These are phyloP conservation scores for Procambarus clarkii DNA, from an alignment of 1,140 invertebrate genomes.

Conservation along the genomic window DNA sequence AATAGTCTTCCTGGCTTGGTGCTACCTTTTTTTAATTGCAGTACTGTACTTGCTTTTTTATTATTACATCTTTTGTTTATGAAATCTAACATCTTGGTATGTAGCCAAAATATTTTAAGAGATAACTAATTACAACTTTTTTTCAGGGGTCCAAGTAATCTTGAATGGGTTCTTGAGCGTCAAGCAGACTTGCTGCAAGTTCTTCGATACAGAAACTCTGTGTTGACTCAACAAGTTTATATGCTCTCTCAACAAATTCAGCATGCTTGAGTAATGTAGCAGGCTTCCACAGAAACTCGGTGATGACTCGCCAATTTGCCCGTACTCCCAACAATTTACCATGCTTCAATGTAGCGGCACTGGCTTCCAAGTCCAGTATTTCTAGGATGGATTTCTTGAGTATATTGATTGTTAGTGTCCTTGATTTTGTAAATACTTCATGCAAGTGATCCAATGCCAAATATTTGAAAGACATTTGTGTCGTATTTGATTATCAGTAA, in stretches of 20 bases:
- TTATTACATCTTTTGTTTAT: no score
- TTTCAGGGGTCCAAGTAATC: slow-evolving; percentile 52
- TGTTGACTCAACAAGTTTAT: slow-evolving; percentile 53
- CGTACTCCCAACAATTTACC: background rate
- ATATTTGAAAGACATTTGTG: no score
- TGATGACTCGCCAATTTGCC: background rate
- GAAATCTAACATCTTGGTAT: no score
- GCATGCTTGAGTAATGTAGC: background rate
- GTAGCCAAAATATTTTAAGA: no score
- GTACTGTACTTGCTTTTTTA: no score
- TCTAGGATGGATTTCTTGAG: background rate
- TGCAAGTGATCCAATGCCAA: background rate
- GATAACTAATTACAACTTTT: background rate
- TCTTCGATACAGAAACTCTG: slow-evolving; percentile 40
- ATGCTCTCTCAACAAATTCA: slow-evolving; percentile 47
- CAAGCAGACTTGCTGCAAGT: slow-evolving; percentile 61
- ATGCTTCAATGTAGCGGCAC: background rate
- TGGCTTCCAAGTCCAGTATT: background rate
- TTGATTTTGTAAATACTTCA: background rate
- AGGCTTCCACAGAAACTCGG: background rate
- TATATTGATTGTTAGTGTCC: background rate
- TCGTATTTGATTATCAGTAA: no score
- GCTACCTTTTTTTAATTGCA: no score
- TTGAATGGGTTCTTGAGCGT: slow-evolving; percentile 52
- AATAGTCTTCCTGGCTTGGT: no score